A percentile compares a stretch with the other conserved stretches of the same genome.
Evolutionary conservation across 2,113 vertebrate genomes (phyloP).

Genomic region (Cynopterus brachyotis): DNA sequence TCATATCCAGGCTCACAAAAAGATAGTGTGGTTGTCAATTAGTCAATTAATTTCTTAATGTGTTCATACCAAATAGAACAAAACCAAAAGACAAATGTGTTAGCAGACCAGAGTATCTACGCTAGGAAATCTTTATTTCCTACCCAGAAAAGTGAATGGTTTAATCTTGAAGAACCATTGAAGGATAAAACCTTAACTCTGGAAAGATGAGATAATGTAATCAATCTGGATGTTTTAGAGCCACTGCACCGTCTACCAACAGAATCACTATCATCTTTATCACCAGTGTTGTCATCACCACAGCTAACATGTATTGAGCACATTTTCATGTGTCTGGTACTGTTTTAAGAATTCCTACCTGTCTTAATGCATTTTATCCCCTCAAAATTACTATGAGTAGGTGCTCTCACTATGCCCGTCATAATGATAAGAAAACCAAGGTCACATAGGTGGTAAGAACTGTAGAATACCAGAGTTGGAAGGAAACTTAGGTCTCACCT

Average conservation of each 20-base stretch:
- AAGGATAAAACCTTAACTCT: neutral
- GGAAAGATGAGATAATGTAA: neutral
- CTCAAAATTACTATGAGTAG: neutral
- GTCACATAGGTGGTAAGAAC: neutral
- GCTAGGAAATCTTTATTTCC: neutral
- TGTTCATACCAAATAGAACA: neutral
- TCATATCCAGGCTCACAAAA: neutral
- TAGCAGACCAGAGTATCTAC: neutral
- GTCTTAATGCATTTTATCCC: neutral
- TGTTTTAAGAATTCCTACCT: neutral
- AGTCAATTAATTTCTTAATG: slow-evolving; percentile 49
- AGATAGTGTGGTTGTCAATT: neutral
- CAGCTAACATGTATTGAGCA: neutral
- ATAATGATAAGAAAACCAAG: neutral
- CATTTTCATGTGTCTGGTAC: neutral
- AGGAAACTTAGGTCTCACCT: neutral
- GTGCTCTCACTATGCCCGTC: neutral
- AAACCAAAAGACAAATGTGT: neutral
- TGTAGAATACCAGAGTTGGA: neutral
- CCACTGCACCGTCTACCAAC: neutral
- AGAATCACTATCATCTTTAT: too few species aligned
- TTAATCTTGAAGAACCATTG: neutral
- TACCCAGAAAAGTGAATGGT: neutral
- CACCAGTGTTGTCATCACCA: neutral
- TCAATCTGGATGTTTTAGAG: neutral